Conservation (phyloP, 2,113 vertebrate genomes). For the Willisornis vidua region DNA sequence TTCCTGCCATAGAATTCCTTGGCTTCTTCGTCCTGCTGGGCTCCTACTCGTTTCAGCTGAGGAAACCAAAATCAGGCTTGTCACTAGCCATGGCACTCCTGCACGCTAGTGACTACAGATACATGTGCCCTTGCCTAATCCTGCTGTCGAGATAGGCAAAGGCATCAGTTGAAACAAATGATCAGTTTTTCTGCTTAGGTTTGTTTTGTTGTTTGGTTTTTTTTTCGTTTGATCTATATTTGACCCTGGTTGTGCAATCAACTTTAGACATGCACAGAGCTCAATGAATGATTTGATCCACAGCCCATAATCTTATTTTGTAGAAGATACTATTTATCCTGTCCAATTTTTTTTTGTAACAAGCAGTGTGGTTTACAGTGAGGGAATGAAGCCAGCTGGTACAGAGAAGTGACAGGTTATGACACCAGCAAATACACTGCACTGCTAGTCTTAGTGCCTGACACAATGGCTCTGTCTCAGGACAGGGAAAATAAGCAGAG, state of each 20-base stretch:
- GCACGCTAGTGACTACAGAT: too few species aligned
- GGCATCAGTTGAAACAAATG: neutral
- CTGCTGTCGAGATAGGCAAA: neutral
- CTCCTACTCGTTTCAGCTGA: neutral
- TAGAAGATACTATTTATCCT: neutral
- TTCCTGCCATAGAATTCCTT: neutral
- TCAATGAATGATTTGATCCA: neutral
- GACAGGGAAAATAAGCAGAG: neutral
- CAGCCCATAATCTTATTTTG: neutral
- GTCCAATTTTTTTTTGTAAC: neutral
- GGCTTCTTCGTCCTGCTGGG: neutral
- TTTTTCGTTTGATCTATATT: neutral
- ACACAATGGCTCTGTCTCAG: rapidly evolving
- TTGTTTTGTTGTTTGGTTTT: neutral
- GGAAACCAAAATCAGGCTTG: neutral
- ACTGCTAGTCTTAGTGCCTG: neutral
- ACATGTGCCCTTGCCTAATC: neutral
- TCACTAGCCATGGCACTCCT: neutral
- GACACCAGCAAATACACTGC: neutral
- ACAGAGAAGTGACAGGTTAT: neutral
- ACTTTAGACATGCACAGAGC: neutral
- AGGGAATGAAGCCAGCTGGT: neutral
- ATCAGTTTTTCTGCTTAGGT: neutral
- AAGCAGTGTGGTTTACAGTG: neutral
- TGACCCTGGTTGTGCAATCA: neutral